Conservation (phyloP, 1,140 invertebrate species). For the Heliconius eleuchia region DNA sequence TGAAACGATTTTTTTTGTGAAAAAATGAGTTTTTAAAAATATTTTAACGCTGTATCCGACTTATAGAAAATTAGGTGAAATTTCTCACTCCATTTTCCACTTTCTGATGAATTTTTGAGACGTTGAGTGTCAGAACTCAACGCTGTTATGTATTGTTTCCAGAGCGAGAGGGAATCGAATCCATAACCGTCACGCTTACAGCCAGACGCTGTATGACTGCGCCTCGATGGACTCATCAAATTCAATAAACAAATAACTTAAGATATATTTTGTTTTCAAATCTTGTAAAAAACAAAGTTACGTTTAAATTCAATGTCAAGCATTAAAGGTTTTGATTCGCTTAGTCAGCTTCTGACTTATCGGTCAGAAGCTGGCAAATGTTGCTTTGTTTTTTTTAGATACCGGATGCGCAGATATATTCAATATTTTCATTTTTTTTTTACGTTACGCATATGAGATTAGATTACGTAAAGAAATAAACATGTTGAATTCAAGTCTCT, state of each 20-base stretch:
- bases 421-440: neutral
- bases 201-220: too few relatives aligned
- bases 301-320: neutral
- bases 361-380: neutral
- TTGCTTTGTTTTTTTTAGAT: conserved; percentile 19
- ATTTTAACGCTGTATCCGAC: too few relatives aligned
- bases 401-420: conserved; percentile 10
- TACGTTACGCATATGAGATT: neutral
- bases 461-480: neutral
- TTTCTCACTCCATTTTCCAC: too few relatives aligned
- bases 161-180: too few relatives aligned
- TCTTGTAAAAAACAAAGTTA: neutral
- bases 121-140: too few relatives aligned
- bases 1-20: neutral
- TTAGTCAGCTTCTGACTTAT: conserved; percentile 17
- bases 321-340: conserved; percentile 12
- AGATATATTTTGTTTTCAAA: neutral
- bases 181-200: too few relatives aligned
- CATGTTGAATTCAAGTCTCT: neutral
- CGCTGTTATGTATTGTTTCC: too few relatives aligned
- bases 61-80: too few relatives aligned
- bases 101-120: too few relatives aligned
- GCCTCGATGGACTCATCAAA: too few relatives aligned
- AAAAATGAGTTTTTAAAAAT: neutral
- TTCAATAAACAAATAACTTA: too few relatives aligned